Percentiles rank a stretch among this genome's conserved stretches.
Evolutionary conservation across 2,797 vertebrate species (phyloP).

Genomic region (Syndactyla subalaris): DNA sequence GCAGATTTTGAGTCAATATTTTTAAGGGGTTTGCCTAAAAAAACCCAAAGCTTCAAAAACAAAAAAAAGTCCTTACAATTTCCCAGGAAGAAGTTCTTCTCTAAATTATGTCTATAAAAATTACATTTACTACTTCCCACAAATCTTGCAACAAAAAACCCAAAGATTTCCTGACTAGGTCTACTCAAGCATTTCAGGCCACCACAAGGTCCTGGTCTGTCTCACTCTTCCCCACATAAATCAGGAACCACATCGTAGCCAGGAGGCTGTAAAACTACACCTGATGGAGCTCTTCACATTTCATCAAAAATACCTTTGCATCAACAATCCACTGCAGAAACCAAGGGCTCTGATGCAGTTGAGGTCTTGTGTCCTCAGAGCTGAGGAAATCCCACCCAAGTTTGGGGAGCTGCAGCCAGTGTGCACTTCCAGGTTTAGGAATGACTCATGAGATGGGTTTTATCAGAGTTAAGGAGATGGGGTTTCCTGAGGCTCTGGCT

Average conservation of each 20-base stretch:
- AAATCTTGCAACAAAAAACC: not conserved
- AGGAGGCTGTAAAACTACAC: not conserved
- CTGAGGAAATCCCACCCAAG: not conserved
- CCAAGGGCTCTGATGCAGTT: not conserved
- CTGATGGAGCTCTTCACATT: not conserved
- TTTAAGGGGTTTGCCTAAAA: not conserved
- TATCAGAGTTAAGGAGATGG: not conserved
- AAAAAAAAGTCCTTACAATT: not conserved
- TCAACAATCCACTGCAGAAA: not conserved
- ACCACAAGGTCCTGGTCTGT: not conserved
- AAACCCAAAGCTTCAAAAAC: not conserved
- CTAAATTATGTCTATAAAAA: not conserved
- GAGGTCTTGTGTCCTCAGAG: not conserved
- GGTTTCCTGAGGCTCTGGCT: not conserved
- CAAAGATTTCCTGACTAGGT: not conserved
- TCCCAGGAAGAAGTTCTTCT: not conserved
- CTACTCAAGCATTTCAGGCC: not conserved
- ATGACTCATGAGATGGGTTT: not conserved
- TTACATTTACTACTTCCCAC: not conserved
- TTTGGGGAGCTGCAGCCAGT: not conserved
- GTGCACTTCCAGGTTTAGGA: not conserved
- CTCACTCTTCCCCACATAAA: not conserved
- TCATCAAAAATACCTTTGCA: not conserved
- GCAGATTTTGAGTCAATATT: not conserved
- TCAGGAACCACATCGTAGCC: not conserved